phyloP scores from a whole-genome alignment of 1,140 invertebrate genomes.

The Rhyzopertha dominica region DNA sequence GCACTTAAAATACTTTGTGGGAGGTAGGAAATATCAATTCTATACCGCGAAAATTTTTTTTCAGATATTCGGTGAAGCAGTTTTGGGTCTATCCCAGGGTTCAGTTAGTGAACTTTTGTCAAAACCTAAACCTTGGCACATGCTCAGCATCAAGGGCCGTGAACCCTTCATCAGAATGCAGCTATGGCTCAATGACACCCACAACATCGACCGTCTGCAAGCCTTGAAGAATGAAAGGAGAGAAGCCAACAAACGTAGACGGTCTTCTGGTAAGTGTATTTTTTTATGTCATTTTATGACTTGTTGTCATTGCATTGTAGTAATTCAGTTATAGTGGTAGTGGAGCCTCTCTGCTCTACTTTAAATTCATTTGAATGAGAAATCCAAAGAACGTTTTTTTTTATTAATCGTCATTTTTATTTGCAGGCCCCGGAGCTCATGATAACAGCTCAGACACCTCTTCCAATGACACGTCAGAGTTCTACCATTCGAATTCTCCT shows the following conservation, averaged over 20 bases:
- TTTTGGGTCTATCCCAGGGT: conserved; percentile 92
- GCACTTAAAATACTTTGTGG: no score
- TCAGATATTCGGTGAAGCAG: conserved; percentile 92
- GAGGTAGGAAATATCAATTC: no score
- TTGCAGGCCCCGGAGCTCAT: conserved; percentile 68
- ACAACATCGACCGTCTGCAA: conserved; percentile 86
- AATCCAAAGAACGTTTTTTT: no score
- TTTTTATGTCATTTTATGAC: no score
- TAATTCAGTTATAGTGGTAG: no score
- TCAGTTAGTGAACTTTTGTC: conserved; percentile 95
- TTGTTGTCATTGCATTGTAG: no score
- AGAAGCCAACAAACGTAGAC: conserved; percentile 81
- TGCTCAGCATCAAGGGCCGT: conserved; percentile 96
- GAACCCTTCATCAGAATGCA: conserved; percentile 99
- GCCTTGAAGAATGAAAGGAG: conserved; percentile 82
- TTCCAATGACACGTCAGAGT: conserved; percentile 83
- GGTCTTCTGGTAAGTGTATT: conserved; percentile 71
- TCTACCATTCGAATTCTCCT: conserved; percentile 80
- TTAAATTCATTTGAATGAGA: no score
- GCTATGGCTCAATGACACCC: conserved; percentile 90
- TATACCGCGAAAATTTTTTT: no score
- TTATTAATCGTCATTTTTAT: no score
- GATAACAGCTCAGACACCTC: conserved; percentile 82
- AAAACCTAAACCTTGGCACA: conserved; percentile 98
- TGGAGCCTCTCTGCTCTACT: no score